phyloP scores from a whole-genome alignment of 2,888 invertebrate species.

The Leucania comma region DNA sequence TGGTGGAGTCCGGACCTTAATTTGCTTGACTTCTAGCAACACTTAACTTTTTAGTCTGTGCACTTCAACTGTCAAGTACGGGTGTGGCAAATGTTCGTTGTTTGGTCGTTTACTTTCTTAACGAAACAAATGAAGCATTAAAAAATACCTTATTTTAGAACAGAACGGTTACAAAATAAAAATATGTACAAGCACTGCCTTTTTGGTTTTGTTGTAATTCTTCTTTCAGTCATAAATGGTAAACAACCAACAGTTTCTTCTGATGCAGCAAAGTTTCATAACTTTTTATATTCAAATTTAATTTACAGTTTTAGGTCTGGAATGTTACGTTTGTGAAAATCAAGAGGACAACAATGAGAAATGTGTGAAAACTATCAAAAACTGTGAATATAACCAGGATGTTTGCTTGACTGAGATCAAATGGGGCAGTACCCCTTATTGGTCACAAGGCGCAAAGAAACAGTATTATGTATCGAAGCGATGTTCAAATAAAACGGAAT shows the following conservation, averaged over 20 bases:
- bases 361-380: slow-evolving; percentile 97
- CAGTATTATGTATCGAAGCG: slow-evolving; percentile 98
- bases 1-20: too few species aligned
- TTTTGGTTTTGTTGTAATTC: slow-evolving; percentile 38
- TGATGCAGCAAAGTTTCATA: slow-evolving; percentile 6
- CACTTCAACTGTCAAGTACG: slow-evolving; percentile 39
- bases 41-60: too few species aligned
- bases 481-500: slow-evolving; percentile 95
- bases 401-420: slow-evolving; percentile 96
- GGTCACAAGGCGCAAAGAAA: slow-evolving; percentile 97
- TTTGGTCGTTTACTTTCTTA: slow-evolving; percentile 29
- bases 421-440: slow-evolving; percentile 99
- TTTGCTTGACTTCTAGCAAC: not conserved
- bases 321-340: slow-evolving; percentile 98
- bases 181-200: slow-evolving; percentile 50
- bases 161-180: not conserved
- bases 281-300: slow-evolving; percentile 29
- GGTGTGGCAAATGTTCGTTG: slow-evolving; percentile 53
- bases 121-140: slow-evolving; percentile 22
- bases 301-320: slow-evolving; percentile 92
- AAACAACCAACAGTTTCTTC: slow-evolving; percentile 16
- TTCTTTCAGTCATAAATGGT: slow-evolving; percentile 62
- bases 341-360: slow-evolving; percentile 98
- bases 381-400: slow-evolving; percentile 96
- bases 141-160: not conserved